Conservation (phyloP, 2,888 invertebrate species). For the Blastobasis lacticolella region DNA sequence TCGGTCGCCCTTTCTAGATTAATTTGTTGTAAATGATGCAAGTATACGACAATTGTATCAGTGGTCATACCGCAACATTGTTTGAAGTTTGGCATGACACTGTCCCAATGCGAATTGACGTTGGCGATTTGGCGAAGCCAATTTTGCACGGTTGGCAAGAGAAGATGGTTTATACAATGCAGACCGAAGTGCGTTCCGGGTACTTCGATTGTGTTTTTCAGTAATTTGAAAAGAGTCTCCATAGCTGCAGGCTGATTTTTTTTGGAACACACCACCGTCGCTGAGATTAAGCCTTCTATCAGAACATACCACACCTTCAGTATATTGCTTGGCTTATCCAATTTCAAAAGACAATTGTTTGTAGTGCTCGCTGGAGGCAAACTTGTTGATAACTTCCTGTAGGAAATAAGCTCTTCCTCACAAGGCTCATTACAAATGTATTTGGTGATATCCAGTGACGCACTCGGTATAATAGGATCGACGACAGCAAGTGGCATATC, state of each 20-base stretch:
- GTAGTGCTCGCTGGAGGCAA: conserved; percentile 62
- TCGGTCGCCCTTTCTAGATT: conserved; percentile 52
- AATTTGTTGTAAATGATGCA: conserved; percentile 82
- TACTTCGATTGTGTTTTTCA: conserved; percentile 82
- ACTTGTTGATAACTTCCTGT: conserved; percentile 74
- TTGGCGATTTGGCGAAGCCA: conserved; percentile 89
- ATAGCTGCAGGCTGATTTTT: conserved; percentile 90
- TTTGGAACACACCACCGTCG: conserved; percentile 89
- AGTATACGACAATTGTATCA: conserved; percentile 90
- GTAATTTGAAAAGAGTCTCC: conserved; percentile 89
- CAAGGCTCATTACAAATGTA: conserved; percentile 80
- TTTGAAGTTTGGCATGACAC: conserved; percentile 91
- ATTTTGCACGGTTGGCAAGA: conserved; percentile 93
- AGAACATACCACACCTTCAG: conserved; percentile 93
- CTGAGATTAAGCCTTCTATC: conserved; percentile 88
- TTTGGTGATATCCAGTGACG: conserved; percentile 78
- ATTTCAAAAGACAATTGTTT: conserved; percentile 74
- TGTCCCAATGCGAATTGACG: conserved; percentile 81
- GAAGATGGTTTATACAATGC: conserved; percentile 92
- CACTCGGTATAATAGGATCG: conserved; percentile 87
- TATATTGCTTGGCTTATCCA: conserved; percentile 88
- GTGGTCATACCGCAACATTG: conserved; percentile 95
- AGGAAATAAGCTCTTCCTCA: conserved; percentile 79
- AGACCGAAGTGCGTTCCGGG: conserved; percentile 93
- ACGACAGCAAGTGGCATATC: conserved; percentile 86